phyloP scores from a whole-genome alignment of 2,113 vertebrate species.

The Crotalus horridus region DNA sequence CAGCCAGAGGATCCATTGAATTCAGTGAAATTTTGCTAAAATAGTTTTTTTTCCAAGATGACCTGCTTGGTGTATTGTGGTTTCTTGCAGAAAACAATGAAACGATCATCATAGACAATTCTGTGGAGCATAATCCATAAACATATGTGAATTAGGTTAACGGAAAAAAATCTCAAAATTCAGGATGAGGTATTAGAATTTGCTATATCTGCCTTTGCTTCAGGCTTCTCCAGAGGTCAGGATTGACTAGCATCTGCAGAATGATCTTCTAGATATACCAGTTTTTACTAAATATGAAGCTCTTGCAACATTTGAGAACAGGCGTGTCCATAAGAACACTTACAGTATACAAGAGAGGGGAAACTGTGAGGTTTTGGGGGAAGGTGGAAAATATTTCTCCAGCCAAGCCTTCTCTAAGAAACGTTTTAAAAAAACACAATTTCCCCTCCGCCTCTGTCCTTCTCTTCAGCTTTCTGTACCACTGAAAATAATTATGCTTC shows the following conservation, averaged over 20 bases:
- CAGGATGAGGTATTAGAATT: no score
- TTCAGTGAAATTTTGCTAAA: neutral
- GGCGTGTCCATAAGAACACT: neutral
- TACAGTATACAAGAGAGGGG: neutral
- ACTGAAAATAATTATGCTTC: neutral
- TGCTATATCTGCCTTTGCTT: no score
- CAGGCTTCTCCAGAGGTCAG: no score
- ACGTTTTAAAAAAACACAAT: neutral
- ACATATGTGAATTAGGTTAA: neutral
- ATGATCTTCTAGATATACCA: neutral
- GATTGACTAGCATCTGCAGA: neutral
- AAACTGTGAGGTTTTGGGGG: rapidly evolving
- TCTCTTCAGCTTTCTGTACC: neutral
- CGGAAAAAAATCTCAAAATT: neutral
- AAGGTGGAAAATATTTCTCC: neutral
- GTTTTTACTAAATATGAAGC: neutral
- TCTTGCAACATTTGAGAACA: neutral
- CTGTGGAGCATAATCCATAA: neutral
- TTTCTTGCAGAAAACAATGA: neutral
- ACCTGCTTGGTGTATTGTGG: neutral
- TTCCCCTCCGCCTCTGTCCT: neutral
- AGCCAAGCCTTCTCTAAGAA: neutral
- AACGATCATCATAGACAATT: neutral
- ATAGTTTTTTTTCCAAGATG: neutral
- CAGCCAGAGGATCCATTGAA: neutral